Conservation (phyloP, 2,113 vertebrate genomes). For the Hemichromis elongatus region DNA sequence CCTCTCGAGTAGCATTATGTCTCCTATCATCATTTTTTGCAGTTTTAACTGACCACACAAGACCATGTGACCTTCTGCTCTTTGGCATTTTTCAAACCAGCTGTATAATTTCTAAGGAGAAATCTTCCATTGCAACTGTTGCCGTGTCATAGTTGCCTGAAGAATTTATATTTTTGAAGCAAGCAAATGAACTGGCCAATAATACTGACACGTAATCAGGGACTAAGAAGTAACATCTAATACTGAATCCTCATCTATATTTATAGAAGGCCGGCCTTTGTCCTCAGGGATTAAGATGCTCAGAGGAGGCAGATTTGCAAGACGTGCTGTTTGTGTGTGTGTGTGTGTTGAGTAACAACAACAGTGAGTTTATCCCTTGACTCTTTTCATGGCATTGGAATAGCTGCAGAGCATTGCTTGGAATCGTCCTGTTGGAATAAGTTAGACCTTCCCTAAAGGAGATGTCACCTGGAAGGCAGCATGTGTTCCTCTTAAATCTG, state of each 20-base stretch:
- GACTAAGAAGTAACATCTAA: conserved; percentile 4
- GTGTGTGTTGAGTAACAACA: background rate
- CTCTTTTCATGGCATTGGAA: background rate
- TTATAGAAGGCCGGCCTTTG: conserved; percentile 35
- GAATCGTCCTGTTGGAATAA: background rate
- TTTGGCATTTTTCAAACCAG: background rate
- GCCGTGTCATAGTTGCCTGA: background rate
- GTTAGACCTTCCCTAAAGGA: background rate
- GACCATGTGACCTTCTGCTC: background rate
- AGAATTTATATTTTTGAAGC: background rate
- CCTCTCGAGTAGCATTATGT: background rate
- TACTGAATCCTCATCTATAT: conserved; percentile 28
- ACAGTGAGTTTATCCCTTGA: background rate
- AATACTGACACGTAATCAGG: background rate
- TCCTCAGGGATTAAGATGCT: conserved; percentile 37
- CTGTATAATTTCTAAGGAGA: background rate
- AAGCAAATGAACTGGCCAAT: background rate
- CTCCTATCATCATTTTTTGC: background rate
- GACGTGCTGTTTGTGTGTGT: background rate
- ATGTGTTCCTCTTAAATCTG: background rate
- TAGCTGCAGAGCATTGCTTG: background rate
- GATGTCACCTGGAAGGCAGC: background rate
- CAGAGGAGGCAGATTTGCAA: background rate
- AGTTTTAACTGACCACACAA: background rate
- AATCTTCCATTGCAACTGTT: background rate